Evolutionary conservation across 2,888 invertebrate species (phyloP), one percentile per base, ranked within the genome.

Genomic region (Phlogophora meticulosa): DNA sequence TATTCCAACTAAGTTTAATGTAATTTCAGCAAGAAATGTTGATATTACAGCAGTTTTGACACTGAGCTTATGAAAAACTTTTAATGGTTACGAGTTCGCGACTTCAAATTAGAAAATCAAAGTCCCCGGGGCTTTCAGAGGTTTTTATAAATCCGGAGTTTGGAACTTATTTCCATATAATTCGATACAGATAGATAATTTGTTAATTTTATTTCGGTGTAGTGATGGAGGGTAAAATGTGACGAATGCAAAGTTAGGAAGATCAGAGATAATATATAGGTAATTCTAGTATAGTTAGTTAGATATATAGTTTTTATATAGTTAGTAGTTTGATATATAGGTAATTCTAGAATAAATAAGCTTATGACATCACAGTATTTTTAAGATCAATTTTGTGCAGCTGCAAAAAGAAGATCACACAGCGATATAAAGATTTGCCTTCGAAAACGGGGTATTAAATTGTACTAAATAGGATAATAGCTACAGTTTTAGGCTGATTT

Each of bases 101-200:
- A 80, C 72, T 78, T 66, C 58, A 78, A 80, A 85, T 86, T 74
- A 80, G 60, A 80, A 83, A 84, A 85, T 85, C 84, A 84, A 84
- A 86, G 49, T 80, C 70, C 71, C 43, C 42, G 69, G 70, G 80
- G 81, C 83, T 76, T 58, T 63, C 62, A 72, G 60, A 32, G 65
- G 36, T 51, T 80, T 59, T 82, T 76, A 78, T 71, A 76, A 67
- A 72, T 58, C 20, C 15, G 4, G 5, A 82, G 66, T 76, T 80
- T 51, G n/a, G 43, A 68, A 64, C 22, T 74, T 74, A 79, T 81
- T 72, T 55, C 51, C 53, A 62, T 67, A 77, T 49, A 28, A 28
- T 51, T 51, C 45, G 53, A 56, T 61, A 67, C 58, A 59, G 43
- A 79, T 15, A 52, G 22, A 22, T 48, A 36, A 38, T 63, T 42